Base-by-base conservation (phyloP, 2,888 invertebrate genomes). In the Chrysomela aeneicollis region DNA sequence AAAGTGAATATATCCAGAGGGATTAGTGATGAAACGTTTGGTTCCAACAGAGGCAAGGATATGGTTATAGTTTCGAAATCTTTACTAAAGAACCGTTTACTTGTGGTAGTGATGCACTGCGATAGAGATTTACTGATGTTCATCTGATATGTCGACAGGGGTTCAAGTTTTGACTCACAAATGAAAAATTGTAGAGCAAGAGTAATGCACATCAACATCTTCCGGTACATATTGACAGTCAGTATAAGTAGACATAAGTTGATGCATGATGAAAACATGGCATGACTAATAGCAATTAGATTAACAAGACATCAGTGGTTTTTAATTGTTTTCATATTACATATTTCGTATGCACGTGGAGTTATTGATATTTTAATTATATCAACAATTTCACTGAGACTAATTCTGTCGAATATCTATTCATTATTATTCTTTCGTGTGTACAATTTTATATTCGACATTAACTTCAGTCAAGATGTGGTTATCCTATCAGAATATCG, bases 81-180 rank as follows among this genome's bases (percentile, higher is more conserved):
- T 4, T 32, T 42, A 5, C 6, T 52, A 30, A 69, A 64, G 17
- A 37, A 61, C 9, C 51, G 35, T 50, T 63, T 51, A 2, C 51
- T 52, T 21, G 63, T 64, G 17, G 35, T 52, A 4, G 60, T 15
- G 2, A 69, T 37, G 37, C 69, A 69, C 46, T 64, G 60, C 6
- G 59, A 61, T 4, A 69, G 49, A 32, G 66, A 67, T 53, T 53
- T n/a, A 12, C 54, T n/a, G 6, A 54, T 17, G 26, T 61, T 51
- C n/a, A 61, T 52, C 6, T 61, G 21, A 18, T 53, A 22, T 42
- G 19, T 46, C 15, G 53, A 22, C 1, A 58, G 22, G 10, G 47
- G 47, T 35, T 58, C 18, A 3, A 65, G 8, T 50, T 61, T 59
- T n/a, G 52, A 52, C 4, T 52, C 30, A 5, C 32, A 51, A 18